phyloP scores from a whole-genome alignment of 2,113 vertebrate genomes.

The Hucho hucho region DNA sequence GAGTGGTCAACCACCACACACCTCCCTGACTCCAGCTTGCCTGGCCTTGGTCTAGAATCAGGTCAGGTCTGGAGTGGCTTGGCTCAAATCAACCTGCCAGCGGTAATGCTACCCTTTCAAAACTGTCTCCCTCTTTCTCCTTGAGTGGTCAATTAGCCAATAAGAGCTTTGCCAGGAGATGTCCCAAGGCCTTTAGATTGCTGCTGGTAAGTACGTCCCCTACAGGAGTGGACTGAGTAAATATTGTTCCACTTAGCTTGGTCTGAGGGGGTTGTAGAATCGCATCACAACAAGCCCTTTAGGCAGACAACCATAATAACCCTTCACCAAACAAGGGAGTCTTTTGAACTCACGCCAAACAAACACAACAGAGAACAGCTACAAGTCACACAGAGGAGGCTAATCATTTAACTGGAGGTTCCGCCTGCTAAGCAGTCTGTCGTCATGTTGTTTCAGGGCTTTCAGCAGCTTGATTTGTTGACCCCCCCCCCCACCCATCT shows the following conservation, averaged over 20 bases:
- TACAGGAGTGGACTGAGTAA: constrained; percentile 23
- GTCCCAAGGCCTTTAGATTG: not conserved
- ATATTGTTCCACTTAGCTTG: constrained; percentile 4
- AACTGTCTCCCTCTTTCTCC: constrained; percentile 17
- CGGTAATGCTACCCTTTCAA: constrained; percentile 21
- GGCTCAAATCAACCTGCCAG: constrained; percentile 23
- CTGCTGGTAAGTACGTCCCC: constrained; percentile 17
- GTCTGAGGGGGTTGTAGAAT: not conserved
- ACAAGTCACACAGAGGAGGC: constrained; percentile 38
- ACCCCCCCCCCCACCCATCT: constrained; percentile 21
- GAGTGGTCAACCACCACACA: no score
- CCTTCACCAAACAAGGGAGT: constrained; percentile 23
- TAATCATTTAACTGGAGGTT: constrained; percentile 42
- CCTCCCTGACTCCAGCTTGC: constrained; percentile 35
- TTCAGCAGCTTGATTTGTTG: constrained; percentile 46
- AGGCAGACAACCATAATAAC: constrained; percentile 24
- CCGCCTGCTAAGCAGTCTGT: constrained; percentile 30
- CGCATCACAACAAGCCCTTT: constrained; percentile 17
- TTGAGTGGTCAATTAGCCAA: constrained; percentile 56
- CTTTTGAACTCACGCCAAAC: constrained; percentile 41
- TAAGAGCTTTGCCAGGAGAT: constrained; percentile 27
- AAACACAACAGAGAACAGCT: constrained; percentile 39
- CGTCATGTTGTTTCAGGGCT: constrained; percentile 35
- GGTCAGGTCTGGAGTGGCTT: constrained; percentile 20
- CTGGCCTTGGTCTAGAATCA: constrained; percentile 8